Evolutionary conservation across 2,797 vertebrate genomes (phyloP), one percentile per base, ranked within the genome.

Genomic region (Notolepis coatsorum): DNA sequence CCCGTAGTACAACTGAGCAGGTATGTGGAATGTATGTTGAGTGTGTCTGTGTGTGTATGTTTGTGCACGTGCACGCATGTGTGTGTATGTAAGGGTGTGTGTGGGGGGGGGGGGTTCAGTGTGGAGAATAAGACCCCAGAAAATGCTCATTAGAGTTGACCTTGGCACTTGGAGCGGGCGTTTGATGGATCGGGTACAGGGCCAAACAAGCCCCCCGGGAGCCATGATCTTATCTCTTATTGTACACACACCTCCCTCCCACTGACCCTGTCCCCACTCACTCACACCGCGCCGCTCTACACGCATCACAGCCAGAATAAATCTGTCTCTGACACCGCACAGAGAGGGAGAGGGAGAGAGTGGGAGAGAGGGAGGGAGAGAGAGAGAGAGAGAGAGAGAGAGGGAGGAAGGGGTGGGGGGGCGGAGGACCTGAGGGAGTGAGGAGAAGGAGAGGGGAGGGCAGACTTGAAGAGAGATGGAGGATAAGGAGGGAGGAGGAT

Each of bases 121-220:
- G 76, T 87, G 73, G 81, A 89, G 90, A 92, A 92, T 91, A 93
- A 91, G 91, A 95, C 92, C 91, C 94, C 86, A 92, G 81, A 92
- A 91, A 94, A 90, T 93, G 92, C 96, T 98, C 91, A 94, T 99
- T 99, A 99, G 94, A 65, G 91, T 94, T 96, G 96, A 98, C 97
- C 97, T 97, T 95, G 94, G 95, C 94, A 94, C 88, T 74, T 88
- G 93, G 84, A 93, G 58, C 57, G 82, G 82, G 86, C 84, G 92
- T 93, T 97, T 98, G 97, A 98, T 96, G 95, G 95, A 98, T 97
- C 88, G 88, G 93, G 92, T 94, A 89, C 28, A 75, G 92, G 89
- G 92, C 94, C 84, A 94, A 94, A 96, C 94, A 93, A 95, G 92
- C 87, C 96, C 92, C 93, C 0, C 41, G 95, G 94, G 95, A 96